Base-by-base conservation (phyloP, 2,797 vertebrate genomes). In the Tamandua tetradactyla region DNA sequence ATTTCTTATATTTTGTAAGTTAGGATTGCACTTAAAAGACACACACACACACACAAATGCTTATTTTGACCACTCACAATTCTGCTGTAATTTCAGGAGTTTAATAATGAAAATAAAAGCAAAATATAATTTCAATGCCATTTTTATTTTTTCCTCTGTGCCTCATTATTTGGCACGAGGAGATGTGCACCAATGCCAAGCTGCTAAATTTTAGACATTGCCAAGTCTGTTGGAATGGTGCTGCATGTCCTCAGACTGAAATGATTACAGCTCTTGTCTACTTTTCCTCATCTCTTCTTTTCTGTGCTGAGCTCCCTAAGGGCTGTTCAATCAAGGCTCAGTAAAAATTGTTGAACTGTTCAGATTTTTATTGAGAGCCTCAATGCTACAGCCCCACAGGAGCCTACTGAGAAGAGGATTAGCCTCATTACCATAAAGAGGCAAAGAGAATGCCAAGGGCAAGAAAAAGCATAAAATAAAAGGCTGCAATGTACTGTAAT, bases 321-420 rank as follows among this genome's bases (percentile, higher is more conserved):
- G 93, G 40, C 55, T 96, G 72, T 91, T 97, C 83, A 96, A 92
- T 97, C 75, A 96, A 93, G 72, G 87, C 89, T 93, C 94, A 94
- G 85, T 97, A 95, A 96, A 97, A 97, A 93, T 69, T 94, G 66
- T 95, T 97, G 89, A 97, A 92, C 89, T 96, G 87, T 95, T 97
- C 81, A 93, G 71, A n/a, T 93, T 96, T 96, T 94, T 94, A 96
- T 92, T 89, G 87, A 96, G 84, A 93, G 57, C 44, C 57, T 95
- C 87, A 80, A 52, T 66, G 47, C 71, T 92, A 32, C 5, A 84
- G 66, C 55, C 92, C 89, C 72, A 93, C 25, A 74, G 97, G 93
- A 96, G n/a, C 37, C 44, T 78, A 74, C 11, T 78, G 87, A 94
- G 93, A 61, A 95, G 55, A 94, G 20, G 61, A 92, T 96, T 94